Evolutionary conservation across 2,888 invertebrate genomes (phyloP).

Genomic region (Caenorhabditis angaria): DNA sequence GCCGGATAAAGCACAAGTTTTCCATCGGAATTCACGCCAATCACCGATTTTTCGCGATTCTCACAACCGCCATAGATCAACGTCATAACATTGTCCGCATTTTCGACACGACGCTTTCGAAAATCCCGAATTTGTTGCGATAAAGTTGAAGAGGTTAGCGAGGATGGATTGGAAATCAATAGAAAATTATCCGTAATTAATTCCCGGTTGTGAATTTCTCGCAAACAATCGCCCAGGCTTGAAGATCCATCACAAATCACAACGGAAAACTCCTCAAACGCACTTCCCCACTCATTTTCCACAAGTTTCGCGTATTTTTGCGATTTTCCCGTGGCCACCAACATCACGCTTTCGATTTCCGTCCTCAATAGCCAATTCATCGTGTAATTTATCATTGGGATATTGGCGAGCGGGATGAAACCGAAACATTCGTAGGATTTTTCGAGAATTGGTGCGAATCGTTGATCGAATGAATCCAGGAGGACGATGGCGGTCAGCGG

Average conservation of each 20-base stretch:
- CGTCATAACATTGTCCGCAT: constrained; percentile 61
- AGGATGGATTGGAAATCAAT: constrained; percentile 57
- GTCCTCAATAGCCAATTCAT: constrained; percentile 44
- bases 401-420: constrained; percentile 38
- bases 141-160: constrained; percentile 51
- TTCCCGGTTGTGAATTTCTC: constrained; percentile 56
- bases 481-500: constrained; percentile 49
- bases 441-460: constrained; percentile 40
- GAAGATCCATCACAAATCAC: constrained; percentile 36
- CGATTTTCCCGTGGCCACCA: constrained; percentile 38
- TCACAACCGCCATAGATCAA: constrained; percentile 46
- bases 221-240: constrained; percentile 61
- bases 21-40: constrained; percentile 48
- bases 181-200: constrained; percentile 46
- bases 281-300: constrained; percentile 36
- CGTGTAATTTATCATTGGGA: constrained; percentile 42
- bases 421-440: constrained; percentile 30
- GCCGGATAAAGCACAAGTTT: constrained; percentile 54
- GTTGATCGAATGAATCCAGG: constrained; percentile 46
- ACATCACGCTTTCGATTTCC: constrained; percentile 36
- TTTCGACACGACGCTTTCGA: constrained; percentile 46
- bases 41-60: constrained; percentile 29
- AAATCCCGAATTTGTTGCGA: constrained; percentile 47
- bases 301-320: constrained; percentile 22
- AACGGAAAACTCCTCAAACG: constrained; percentile 33